These are phyloP conservation scores for Dryadula phaetusa DNA, from an alignment of 2,888 invertebrate species.

Conservation along the genomic window DNA sequence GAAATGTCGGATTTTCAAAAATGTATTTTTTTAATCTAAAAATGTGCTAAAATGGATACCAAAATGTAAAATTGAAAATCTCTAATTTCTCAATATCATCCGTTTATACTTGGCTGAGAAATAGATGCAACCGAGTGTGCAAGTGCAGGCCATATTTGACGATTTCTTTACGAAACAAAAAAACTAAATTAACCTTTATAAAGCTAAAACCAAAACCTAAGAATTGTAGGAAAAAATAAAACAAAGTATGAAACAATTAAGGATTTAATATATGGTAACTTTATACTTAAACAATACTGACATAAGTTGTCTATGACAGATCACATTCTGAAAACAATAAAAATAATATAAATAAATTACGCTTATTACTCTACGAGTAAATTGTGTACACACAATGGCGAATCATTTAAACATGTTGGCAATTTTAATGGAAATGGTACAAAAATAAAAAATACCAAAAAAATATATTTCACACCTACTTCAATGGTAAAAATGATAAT, in stretches of 20 bases:
- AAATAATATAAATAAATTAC: conserved; percentile 63
- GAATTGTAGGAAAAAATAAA: background rate
- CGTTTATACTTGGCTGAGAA: too few relatives aligned
- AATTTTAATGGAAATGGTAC: background rate
- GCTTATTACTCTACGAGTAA: conserved; percentile 50
- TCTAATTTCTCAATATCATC: too few relatives aligned
- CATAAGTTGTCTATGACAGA: conserved; percentile 50
- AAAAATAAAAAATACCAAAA: background rate
- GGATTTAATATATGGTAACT: conserved; percentile 65
- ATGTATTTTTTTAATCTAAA: too few relatives aligned
- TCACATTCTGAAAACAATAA: conserved; percentile 54
- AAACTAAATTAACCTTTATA: background rate
- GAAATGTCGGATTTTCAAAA: too few relatives aligned
- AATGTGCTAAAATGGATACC: too few relatives aligned
- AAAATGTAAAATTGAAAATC: too few relatives aligned
- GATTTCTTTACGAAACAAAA: too few relatives aligned
- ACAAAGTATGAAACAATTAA: conserved; percentile 50
- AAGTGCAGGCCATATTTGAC: too few relatives aligned
- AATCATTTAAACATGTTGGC: background rate
- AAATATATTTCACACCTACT: background rate
- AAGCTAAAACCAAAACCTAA: background rate
- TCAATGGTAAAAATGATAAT: too few relatives aligned
- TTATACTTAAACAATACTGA: conserved; percentile 58
- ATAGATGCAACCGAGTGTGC: too few relatives aligned
- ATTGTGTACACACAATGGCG: conserved; percentile 30